Conservation (phyloP, 2,113 vertebrate species). For the Vidua chalybeata region DNA sequence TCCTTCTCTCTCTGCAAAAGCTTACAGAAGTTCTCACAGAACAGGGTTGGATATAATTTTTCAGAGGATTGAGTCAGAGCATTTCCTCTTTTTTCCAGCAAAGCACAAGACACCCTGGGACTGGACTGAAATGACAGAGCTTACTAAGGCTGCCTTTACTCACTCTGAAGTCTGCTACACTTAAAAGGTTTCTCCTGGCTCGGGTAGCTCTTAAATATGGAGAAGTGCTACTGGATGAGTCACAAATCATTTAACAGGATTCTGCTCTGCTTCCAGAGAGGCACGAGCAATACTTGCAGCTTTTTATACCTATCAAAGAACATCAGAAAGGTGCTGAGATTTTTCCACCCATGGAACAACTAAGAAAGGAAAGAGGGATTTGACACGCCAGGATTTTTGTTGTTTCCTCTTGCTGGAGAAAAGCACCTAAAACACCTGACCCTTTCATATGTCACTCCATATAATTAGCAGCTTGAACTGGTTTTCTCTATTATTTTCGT, state of each 20-base stretch:
- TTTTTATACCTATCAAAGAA: neutral
- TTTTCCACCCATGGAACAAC: neutral
- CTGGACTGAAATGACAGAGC: neutral
- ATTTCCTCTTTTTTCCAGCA: neutral
- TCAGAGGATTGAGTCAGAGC: neutral
- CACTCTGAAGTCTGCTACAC: neutral
- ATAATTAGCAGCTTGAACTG: neutral
- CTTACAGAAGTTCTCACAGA: neutral
- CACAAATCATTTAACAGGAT: constrained; percentile 9
- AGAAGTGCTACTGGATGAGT: neutral
- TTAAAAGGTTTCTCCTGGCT: neutral
- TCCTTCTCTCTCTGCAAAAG: neutral
- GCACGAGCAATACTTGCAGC: neutral
- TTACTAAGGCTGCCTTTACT: neutral
- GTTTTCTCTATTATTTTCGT: neutral
- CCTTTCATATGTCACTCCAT: neutral
- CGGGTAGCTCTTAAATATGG: neutral
- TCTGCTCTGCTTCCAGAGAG: neutral
- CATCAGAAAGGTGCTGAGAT: neutral
- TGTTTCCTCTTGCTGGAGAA: neutral
- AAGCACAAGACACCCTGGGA: neutral
- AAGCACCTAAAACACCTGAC: neutral
- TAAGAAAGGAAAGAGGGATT: neutral
- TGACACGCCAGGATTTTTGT: neutral
- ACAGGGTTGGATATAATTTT: neutral